A percentile compares a stretch with the other conserved stretches of the same genome.
Evolutionary conservation across 2,888 invertebrate genomes (phyloP).

Genomic region (Drosophila pegasa): DNA sequence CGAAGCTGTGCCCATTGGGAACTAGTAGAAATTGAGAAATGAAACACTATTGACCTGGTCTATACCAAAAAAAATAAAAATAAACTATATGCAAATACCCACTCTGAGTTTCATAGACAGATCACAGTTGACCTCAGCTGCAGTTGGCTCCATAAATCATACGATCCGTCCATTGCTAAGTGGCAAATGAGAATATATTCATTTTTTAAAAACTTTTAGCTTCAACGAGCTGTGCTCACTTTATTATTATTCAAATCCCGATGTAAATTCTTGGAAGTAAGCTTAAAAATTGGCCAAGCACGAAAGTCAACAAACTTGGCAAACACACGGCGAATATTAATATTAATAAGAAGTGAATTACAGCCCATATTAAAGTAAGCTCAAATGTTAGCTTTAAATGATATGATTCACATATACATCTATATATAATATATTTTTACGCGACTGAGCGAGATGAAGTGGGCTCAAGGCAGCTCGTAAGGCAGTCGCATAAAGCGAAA

Average conservation of each 20-base stretch:
- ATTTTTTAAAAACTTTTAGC: too few relatives aligned
- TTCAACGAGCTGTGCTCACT: too few relatives aligned
- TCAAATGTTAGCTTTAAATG: not conserved
- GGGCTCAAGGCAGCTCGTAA: slow-evolving; percentile 1
- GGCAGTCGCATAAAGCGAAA: not conserved
- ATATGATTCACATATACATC: not conserved
- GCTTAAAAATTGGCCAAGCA: not conserved
- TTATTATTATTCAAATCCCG: not conserved
- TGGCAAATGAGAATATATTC: not conserved
- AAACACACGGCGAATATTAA: not conserved
- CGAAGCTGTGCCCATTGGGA: not conserved
- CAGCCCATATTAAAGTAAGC: not conserved
- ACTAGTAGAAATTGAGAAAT: not conserved
- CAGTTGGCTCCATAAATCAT: too few relatives aligned
- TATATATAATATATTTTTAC: not conserved
- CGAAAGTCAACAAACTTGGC: not conserved
- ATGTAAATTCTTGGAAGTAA: not conserved
- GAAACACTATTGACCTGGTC: not conserved
- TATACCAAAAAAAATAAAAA: too few relatives aligned
- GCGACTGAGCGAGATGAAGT: not conserved
- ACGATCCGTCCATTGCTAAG: too few relatives aligned
- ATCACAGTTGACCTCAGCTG: not conserved
- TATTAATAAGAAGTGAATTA: not conserved
- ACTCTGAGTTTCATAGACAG: not conserved
- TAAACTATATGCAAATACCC: not conserved